A percentile compares a stretch with the other conserved stretches of the same genome.
phyloP scores from a whole-genome alignment of 2,113 vertebrate genomes.

The Pterophyllum scalare region DNA sequence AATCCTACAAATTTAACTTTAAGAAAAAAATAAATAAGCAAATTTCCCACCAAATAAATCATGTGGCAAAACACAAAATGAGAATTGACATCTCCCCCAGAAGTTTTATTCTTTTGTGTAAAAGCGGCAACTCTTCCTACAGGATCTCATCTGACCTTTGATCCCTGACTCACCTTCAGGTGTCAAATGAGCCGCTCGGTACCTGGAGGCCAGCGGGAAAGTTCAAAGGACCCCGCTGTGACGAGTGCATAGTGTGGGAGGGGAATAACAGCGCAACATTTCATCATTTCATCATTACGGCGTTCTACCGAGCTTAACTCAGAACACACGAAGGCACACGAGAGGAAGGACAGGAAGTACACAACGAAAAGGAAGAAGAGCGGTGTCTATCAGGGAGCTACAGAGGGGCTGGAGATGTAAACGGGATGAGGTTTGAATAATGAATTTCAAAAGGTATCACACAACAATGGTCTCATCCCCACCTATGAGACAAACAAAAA shows the following conservation, averaged over 20 bases:
- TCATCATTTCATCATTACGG: conserved; percentile 71
- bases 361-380: neutral
- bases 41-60: conserved; percentile 31
- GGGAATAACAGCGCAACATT: conserved; percentile 81
- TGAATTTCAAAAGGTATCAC: conserved; percentile 62
- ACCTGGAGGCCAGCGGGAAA: conserved; percentile 79
- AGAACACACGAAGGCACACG: conserved; percentile 65
- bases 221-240: conserved; percentile 80
- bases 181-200: conserved; percentile 80
- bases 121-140: conserved; percentile 34
- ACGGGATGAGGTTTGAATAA: conserved; percentile 37
- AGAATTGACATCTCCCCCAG: neutral
- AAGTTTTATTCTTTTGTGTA: neutral
- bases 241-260: conserved; percentile 78
- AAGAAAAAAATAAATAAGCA: neutral
- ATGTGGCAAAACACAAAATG: neutral
- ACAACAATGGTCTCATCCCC: conserved; percentile 75
- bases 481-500: conserved; percentile 79
- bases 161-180: conserved; percentile 82
- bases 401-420: conserved; percentile 29
- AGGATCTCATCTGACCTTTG: conserved; percentile 56
- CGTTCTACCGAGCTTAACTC: conserved; percentile 57
- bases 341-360: conserved; percentile 52
- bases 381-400: conserved; percentile 38
- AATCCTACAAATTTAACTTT: accelerated